These are phyloP conservation scores for Drosophila peninsularis DNA, from an alignment of 2,888 invertebrate species.

Conservation along the genomic window DNA sequence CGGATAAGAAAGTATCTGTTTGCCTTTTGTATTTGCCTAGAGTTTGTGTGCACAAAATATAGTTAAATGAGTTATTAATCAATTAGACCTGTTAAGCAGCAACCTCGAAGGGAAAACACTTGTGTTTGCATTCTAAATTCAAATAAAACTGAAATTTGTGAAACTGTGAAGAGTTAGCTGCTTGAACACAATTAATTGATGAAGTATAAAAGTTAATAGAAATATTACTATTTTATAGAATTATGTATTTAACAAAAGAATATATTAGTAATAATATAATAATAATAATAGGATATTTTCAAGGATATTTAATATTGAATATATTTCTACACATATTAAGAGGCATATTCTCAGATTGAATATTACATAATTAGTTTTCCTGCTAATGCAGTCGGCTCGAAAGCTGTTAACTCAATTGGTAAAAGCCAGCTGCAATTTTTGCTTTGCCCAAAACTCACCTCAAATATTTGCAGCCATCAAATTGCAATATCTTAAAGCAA, in stretches of 20 bases:
- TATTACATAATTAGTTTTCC: too few relatives aligned
- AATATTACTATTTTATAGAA: not conserved
- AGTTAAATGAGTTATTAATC: constrained; percentile 9
- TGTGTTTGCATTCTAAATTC: not conserved
- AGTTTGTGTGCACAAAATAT: not conserved
- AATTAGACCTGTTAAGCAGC: not conserved
- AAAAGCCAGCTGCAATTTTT: too few relatives aligned
- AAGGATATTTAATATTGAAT: too few relatives aligned
- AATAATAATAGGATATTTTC: too few relatives aligned
- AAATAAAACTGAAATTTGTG: not conserved
- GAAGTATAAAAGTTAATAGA: not conserved
- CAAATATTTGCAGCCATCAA: not conserved
- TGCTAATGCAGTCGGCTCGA: too few relatives aligned
- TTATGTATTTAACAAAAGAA: too few relatives aligned
- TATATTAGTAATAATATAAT: too few relatives aligned
- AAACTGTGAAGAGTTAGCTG: not conserved
- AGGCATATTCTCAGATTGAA: too few relatives aligned
- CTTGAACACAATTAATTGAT: not conserved
- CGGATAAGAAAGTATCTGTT: constrained; percentile 6
- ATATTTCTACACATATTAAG: too few relatives aligned
- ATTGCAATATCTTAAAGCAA: not conserved
- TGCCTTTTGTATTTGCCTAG: not conserved
- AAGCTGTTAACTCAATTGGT: too few relatives aligned
- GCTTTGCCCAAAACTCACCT: not conserved
- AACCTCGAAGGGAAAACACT: not conserved